A percentile compares a stretch with the other conserved stretches of the same genome.
These are phyloP conservation scores for Drosophila kohkoa DNA, from an alignment of 1,140 invertebrate species.

Conservation along the genomic window DNA sequence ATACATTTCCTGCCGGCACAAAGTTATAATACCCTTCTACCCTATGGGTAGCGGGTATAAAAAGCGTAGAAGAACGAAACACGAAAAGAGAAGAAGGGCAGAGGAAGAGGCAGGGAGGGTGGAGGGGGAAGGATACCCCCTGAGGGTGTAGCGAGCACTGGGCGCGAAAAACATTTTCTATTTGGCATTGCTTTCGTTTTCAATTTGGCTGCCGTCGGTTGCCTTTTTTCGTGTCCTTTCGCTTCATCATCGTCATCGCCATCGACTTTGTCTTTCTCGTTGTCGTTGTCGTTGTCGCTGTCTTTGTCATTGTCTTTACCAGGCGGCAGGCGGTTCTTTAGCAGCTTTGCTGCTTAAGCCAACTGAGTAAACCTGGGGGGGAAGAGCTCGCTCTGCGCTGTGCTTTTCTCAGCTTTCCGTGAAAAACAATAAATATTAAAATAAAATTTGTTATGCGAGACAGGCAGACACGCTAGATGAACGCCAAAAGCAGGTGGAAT, in stretches of 20 bases:
- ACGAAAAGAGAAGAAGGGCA: background rate
- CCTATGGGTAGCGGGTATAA: no score
- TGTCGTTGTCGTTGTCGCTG: background rate
- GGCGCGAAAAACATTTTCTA: constrained; percentile 75
- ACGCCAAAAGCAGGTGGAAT: constrained; percentile 14
- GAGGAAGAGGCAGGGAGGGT: background rate
- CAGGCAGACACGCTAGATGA: constrained; percentile 43
- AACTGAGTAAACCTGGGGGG: constrained; percentile 6
- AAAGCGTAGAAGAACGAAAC: background rate
- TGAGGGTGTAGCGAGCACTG: constrained; percentile 22
- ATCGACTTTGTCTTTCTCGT: constrained; percentile 14
- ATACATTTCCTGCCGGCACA: no score
- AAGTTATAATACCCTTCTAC: no score
- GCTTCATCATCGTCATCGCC: constrained; percentile 12
- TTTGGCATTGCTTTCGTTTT: constrained; percentile 82
- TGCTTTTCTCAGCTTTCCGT: constrained; percentile 68
- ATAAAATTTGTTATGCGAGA: constrained; percentile 74
- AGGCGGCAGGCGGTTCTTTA: constrained; percentile 36
- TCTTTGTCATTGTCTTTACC: constrained; percentile 41
- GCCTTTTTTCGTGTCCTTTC: constrained; percentile 16
- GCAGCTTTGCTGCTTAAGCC: constrained; percentile 42
- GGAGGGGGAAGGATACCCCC: background rate
- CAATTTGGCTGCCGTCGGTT: constrained; percentile 63
- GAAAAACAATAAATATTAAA: constrained; percentile 81
- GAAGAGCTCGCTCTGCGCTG: constrained; percentile 23